Evolutionary conservation across 2,113 vertebrate genomes (phyloP).

Genomic region (Protobothrops mucrosquamatus): DNA sequence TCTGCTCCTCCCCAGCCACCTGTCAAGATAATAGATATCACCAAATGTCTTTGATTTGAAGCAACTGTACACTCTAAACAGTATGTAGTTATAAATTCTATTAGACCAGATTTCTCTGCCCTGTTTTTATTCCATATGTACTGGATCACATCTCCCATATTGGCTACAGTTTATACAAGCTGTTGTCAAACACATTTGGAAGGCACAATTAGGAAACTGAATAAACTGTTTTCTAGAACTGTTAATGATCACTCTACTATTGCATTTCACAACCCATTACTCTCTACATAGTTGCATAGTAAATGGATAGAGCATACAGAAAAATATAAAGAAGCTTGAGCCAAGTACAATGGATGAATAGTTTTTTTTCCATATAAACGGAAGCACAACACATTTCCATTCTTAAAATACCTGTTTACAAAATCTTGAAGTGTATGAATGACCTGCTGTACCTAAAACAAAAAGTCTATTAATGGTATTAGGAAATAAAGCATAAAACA

Average conservation of each 20-base stretch:
- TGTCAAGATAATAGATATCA: not conserved
- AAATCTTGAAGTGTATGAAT: not conserved
- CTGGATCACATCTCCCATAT: not conserved
- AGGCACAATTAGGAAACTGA: not conserved
- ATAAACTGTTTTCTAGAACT: not conserved
- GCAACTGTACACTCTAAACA: not conserved
- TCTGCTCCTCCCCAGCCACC: not conserved
- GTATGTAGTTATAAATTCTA: not conserved
- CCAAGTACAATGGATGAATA: not conserved
- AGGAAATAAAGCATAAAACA: constrained; percentile 1
- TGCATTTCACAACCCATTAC: not conserved
- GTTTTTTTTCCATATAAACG: not conserved
- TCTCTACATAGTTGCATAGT: not conserved
- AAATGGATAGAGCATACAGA: not conserved
- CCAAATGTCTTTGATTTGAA: not conserved
- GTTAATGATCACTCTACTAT: not conserved
- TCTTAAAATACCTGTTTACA: not conserved
- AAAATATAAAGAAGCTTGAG: not conserved
- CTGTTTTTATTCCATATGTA: not conserved
- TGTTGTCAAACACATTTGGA: not conserved
- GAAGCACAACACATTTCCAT: not conserved
- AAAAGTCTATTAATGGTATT: not conserved
- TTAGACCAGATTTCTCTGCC: not conserved
- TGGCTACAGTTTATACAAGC: not conserved
- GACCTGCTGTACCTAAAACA: not conserved